phyloP scores from a whole-genome alignment of 2,113 vertebrate species.

The Heterochromis multidens region DNA sequence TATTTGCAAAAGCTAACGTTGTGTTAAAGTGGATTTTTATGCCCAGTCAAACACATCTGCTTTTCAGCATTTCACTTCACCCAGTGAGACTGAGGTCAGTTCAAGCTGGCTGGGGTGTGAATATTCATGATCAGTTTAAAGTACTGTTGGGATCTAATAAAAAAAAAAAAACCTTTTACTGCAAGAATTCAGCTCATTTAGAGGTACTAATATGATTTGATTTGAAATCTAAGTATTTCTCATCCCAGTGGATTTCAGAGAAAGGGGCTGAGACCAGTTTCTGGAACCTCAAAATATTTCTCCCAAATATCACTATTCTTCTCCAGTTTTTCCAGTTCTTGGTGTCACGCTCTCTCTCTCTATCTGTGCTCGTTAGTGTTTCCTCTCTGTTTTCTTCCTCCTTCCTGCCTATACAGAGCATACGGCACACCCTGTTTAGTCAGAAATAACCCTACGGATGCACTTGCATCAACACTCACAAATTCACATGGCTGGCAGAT shows the following conservation, averaged over 20 bases:
- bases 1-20: conserved; percentile 39
- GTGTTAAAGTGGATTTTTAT: conserved; percentile 55
- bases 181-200: not conserved
- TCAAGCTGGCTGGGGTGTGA: conserved; percentile 15
- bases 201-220: not conserved
- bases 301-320: conserved; percentile 21
- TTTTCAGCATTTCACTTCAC: conserved; percentile 28
- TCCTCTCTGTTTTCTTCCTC: not conserved
- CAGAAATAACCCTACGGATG: conserved; percentile 31
- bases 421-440: not conserved
- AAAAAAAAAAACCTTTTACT: not conserved
- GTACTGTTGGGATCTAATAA: not conserved
- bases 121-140: conserved; percentile 41
- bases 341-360: not conserved
- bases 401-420: not conserved
- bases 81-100: conserved; percentile 21
- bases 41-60: conserved; percentile 36
- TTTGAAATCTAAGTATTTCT: conserved; percentile 21
- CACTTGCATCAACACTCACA: not conserved
- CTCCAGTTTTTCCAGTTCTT: not conserved
- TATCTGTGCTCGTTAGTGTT: not conserved
- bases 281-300: conserved; percentile 7
- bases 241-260: conserved; percentile 1
- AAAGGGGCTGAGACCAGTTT: not conserved
- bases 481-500: conserved; percentile 26